phyloP scores from a whole-genome alignment of 2,888 invertebrate genomes.

The Graphium colonna region DNA sequence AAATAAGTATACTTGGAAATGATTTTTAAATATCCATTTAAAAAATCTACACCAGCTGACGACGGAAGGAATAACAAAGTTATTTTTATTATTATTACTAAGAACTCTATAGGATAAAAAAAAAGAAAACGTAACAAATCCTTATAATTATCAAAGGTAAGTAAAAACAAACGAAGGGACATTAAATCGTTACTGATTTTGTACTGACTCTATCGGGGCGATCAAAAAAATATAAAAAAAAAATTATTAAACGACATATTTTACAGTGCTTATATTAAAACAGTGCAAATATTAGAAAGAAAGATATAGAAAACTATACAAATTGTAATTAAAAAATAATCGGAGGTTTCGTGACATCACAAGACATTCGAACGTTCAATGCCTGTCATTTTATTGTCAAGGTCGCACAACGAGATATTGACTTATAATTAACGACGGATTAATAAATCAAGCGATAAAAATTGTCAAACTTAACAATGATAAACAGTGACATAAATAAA shows the following conservation, averaged over 20 bases:
- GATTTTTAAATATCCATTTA: background rate
- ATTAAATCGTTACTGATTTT: no score
- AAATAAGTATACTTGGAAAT: background rate
- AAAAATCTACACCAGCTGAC: no score
- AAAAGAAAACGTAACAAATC: no score
- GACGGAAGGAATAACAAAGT: no score
- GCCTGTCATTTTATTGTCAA: slow-evolving; percentile 36
- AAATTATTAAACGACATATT: no score
- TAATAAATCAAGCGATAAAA: background rate
- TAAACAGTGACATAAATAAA: background rate
- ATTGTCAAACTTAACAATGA: background rate
- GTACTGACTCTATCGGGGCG: no score
- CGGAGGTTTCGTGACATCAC: slow-evolving; percentile 27
- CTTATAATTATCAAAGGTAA: no score
- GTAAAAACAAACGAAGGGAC: no score
- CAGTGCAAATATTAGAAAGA: background rate
- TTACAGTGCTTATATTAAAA: no score
- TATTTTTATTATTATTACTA: no score
- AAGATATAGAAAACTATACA: background rate
- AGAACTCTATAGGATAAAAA: no score
- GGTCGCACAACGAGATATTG: slow-evolving; percentile 27
- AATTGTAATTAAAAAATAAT: slow-evolving; percentile 1
- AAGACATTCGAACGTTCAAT: slow-evolving; percentile 24
- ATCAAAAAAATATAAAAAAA: no score
- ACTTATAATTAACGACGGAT: slow-evolving; percentile 13